A percentile compares a stretch with the other conserved stretches of the same genome.
phyloP scores from a whole-genome alignment of 2,797 vertebrate species.

The Agapornis canus region DNA sequence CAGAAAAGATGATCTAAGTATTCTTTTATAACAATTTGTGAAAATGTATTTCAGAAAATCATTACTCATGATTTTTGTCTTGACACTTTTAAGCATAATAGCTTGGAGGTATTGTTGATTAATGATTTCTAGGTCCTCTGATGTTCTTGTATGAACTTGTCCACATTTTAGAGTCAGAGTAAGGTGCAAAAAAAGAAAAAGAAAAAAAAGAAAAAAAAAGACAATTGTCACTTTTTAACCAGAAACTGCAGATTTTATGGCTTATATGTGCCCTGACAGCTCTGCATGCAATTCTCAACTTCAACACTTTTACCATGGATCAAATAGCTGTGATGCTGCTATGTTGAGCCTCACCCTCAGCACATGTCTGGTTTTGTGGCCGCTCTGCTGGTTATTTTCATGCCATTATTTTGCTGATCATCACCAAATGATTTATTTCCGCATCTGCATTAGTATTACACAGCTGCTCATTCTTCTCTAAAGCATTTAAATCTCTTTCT shows the following conservation, averaged over 20 bases:
- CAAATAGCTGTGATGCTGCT: background rate
- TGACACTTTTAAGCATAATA: conserved; percentile 39
- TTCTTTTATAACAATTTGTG: background rate
- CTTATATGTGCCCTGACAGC: background rate
- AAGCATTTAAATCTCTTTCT: background rate
- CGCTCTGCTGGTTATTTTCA: background rate
- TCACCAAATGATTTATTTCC: conserved; percentile 16
- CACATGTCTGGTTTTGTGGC: background rate
- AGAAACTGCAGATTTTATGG: conserved; percentile 2
- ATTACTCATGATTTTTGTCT: conserved; percentile 51
- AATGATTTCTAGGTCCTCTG: conserved; percentile 56
- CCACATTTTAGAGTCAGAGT: conserved; percentile 6
- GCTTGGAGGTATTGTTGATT: conserved; percentile 60
- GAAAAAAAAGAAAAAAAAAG: background rate
- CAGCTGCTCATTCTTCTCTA: background rate
- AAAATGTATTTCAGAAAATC: conserved; percentile 41
- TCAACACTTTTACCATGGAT: background rate
- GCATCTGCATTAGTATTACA: background rate
- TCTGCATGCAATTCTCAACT: background rate
- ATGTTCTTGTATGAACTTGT: conserved; percentile 57
- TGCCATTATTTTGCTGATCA: conserved; percentile 17
- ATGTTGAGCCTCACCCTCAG: background rate
- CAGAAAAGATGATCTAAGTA: background rate
- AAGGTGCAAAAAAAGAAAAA: background rate
- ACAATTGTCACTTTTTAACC: conserved; percentile 40